phyloP scores from a whole-genome alignment of 2,113 vertebrate genomes.

The Panthera tigris region DNA sequence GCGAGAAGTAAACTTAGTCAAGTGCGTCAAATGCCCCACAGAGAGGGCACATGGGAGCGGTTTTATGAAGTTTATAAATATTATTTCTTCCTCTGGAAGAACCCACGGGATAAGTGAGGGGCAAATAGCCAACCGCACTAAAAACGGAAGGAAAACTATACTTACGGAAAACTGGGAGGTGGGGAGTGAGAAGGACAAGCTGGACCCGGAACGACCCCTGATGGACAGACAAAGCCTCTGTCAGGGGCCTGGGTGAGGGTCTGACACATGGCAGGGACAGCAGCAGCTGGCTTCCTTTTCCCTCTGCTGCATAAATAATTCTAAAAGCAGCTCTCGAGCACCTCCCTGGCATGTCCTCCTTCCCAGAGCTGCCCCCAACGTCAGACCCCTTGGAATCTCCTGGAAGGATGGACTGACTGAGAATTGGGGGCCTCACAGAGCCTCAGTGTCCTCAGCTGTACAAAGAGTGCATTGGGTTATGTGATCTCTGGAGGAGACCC shows the following conservation, averaged over 20 bases:
- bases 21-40: background rate
- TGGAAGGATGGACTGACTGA: background rate
- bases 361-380: background rate
- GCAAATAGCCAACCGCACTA: background rate
- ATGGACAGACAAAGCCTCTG: background rate
- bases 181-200: background rate
- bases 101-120: background rate
- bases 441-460: background rate
- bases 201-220: background rate
- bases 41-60: background rate
- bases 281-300: background rate
- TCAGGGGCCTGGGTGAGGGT: background rate
- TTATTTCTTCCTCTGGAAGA: background rate
- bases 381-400: background rate
- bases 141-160: background rate
- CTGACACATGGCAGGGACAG: background rate
- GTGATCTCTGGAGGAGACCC: background rate
- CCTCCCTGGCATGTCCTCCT: background rate
- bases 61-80: background rate
- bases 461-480: background rate
- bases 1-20: background rate
- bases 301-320: background rate
- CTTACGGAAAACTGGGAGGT: background rate
- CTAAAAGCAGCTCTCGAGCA: background rate
- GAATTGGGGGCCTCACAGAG: background rate